A percentile compares a stretch with the other conserved stretches of the same genome.
These are phyloP conservation scores for Diplazon laetatorius DNA, from an alignment of 2,888 invertebrate species.

Conservation along the genomic window DNA sequence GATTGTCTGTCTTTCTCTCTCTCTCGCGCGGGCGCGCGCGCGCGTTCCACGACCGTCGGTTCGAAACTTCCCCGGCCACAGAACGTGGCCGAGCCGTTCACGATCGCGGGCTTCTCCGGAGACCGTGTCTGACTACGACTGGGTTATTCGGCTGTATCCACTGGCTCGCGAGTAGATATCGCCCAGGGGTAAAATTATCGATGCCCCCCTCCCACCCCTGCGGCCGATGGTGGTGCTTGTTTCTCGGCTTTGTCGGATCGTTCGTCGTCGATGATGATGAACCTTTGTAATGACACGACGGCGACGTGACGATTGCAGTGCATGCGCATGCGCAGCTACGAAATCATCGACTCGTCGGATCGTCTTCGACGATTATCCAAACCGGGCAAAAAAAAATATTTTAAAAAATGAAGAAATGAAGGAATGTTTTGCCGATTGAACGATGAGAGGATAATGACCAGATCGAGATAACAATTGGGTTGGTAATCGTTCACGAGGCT, in stretches of 20 bases:
- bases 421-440: too few species aligned
- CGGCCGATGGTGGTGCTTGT: conserved; percentile 5
- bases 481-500: too few species aligned
- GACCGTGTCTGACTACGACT: conserved; percentile 45
- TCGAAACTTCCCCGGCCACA: conserved; percentile 9
- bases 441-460: too few species aligned
- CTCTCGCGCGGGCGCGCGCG: conserved; percentile 6
- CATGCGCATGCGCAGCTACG: too few species aligned
- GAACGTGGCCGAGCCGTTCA: too few species aligned
- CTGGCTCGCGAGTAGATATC: conserved; percentile 33
- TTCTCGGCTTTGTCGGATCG: conserved; percentile 39
- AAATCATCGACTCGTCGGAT: background rate
- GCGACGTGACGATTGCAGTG: too few species aligned
- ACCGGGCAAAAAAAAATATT: too few species aligned
- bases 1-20: conserved; percentile 61
- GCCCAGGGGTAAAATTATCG: conserved; percentile 20
- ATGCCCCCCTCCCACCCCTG: too few species aligned
- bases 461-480: too few species aligned
- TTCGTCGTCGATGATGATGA: conserved; percentile 48
- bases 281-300: conserved; percentile 50
- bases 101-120: too few species aligned
- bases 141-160: conserved; percentile 41
- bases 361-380: background rate
- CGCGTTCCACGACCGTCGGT: conserved; percentile 18
- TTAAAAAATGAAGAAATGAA: too few species aligned